These are phyloP conservation scores for Pedetes capensis DNA, from an alignment of 2,113 vertebrate species.

Conservation along the genomic window DNA sequence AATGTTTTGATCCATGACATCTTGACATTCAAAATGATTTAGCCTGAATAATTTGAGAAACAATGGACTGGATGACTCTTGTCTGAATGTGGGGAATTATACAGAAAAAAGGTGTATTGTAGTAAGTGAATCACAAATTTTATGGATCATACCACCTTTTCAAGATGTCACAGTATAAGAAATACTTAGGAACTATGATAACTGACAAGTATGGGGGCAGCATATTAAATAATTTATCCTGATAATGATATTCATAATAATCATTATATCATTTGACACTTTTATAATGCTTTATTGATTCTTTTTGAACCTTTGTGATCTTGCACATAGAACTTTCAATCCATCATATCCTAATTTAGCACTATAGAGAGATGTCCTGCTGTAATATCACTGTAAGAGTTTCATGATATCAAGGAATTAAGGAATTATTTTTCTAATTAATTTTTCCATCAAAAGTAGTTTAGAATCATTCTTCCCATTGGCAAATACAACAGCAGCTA, in stretches of 20 bases:
- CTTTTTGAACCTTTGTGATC: neutral
- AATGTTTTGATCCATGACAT: neutral
- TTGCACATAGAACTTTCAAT: neutral
- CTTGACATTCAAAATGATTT: neutral
- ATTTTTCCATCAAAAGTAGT: neutral
- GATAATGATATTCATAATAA: neutral
- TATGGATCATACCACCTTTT: neutral
- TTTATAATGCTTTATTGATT: neutral
- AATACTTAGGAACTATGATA: neutral
- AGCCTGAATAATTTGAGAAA: neutral
- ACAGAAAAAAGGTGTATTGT: neutral
- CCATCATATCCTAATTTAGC: neutral
- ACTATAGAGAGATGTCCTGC: neutral
- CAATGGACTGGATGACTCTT: neutral
- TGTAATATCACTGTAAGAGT: neutral
- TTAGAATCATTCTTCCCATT: neutral
- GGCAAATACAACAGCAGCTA: neutral
- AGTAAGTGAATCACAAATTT: neutral
- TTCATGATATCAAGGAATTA: neutral
- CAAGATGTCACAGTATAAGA: neutral
- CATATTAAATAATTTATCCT: neutral
- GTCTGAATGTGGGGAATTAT: neutral
- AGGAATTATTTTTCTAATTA: neutral
- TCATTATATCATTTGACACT: neutral
- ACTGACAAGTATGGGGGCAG: neutral